phyloP scores from a whole-genome alignment of 2,113 vertebrate genomes.

The Rhea pennata region DNA sequence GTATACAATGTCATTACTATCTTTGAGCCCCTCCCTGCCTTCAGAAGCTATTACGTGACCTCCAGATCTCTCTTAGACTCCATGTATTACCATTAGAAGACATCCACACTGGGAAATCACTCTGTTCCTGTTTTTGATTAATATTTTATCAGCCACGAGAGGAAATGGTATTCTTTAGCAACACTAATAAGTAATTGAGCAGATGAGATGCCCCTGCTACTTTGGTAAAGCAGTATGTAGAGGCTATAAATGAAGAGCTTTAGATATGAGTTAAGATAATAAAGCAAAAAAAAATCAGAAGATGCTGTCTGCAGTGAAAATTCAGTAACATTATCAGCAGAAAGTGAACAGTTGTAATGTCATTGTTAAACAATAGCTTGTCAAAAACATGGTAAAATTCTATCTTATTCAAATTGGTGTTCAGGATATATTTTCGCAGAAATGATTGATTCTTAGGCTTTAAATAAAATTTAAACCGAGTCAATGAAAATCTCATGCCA shows the following conservation, averaged over 20 bases:
- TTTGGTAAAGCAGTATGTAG: conserved; percentile 55
- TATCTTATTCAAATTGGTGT: background rate
- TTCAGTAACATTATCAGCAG: background rate
- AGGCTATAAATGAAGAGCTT: conserved; percentile 50
- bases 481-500: background rate
- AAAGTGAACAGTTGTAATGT: background rate
- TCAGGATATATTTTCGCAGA: conserved; percentile 1
- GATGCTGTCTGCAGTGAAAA: background rate
- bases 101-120: conserved; percentile 87
- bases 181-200: conserved; percentile 92
- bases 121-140: conserved; percentile 95
- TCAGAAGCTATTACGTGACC: conserved; percentile 86
- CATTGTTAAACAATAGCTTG: background rate
- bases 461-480: background rate
- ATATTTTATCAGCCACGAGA: conserved; percentile 93
- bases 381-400: background rate
- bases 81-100: conserved; percentile 88
- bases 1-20: conserved; percentile 73
- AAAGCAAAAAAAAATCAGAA: background rate
- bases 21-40: conserved; percentile 78
- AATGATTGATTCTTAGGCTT: background rate
- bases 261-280: conserved; percentile 4
- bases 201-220: conserved; percentile 75
- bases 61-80: conserved; percentile 85
- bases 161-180: conserved; percentile 93